Base-by-base conservation (phyloP, 2,113 vertebrate species). In the Brachionichthys hirsutus region DNA sequence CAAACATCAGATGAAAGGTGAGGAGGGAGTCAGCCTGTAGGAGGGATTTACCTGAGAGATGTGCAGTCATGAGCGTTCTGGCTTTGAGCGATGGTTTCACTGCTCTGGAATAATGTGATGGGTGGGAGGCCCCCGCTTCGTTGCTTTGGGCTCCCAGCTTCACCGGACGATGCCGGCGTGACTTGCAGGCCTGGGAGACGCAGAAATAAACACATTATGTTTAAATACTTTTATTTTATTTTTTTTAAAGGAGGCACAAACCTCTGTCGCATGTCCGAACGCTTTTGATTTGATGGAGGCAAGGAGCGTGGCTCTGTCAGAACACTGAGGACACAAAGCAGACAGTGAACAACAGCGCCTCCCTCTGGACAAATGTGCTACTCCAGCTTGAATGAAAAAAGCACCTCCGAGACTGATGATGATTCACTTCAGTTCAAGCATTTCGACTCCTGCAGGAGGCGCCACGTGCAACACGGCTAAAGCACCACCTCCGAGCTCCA, bases 241-340 rank as follows among this genome's bases (percentile, higher is more conserved):
- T 30, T 30, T 30, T 30, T 30, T 30, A 30, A 30, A 30, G 14
- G 11, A 22, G 4, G 19, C 3, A 84, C 88, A 59, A 73, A 99
- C 97, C 93, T 94, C 90, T 64, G 70, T 50, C 17, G 92, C 89
- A 17, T 92, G 67, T 63, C 87, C 89, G 35, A 94, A 99, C 0
- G 94, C 94, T 55, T 67, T 94, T 1, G 92, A 92, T 52, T 98
- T 98, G 87, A 99, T 95, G 77, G 87, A 89, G 0, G 94, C 92
- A 55, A 98, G 78, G 17, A 88, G 87, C 60, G 14, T 81, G 22
- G 94, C 95, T 89, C 97, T 90, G 59, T 67, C 87, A 67, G 92
- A 93, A 52, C 88, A 84, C 97, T 99, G 79, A 12, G 77, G 73
- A 86, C 61, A 60, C 51, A 64, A 24, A 59, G 47, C 47, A 70